Evolutionary conservation across 2,888 invertebrate genomes (phyloP).

Genomic region (Drosophila meridionalis): DNA sequence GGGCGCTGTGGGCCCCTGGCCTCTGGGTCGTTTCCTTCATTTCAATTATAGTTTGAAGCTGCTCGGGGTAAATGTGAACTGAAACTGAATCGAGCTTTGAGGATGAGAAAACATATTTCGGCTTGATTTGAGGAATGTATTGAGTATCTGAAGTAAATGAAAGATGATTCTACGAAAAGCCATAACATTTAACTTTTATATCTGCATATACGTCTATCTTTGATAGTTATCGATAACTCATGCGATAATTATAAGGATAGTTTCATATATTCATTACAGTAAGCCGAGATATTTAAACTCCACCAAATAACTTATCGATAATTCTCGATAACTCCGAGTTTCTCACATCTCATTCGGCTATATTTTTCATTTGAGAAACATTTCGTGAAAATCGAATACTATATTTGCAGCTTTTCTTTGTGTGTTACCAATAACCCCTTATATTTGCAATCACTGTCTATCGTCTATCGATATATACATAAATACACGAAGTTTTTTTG

Average conservation of each 20-base stretch:
- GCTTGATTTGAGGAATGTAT: background rate
- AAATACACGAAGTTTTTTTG: background rate
- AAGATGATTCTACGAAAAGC: background rate
- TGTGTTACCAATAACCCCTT: background rate
- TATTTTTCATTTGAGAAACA: no score
- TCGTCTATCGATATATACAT: slow-evolving; percentile 1
- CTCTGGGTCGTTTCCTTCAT: slow-evolving; percentile 47
- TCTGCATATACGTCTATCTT: background rate
- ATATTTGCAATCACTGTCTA: background rate
- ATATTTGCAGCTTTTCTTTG: no score
- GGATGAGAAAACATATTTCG: background rate
- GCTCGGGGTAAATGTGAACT: slow-evolving; percentile 36
- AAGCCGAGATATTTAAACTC: no score
- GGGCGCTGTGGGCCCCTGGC: slow-evolving; percentile 20
- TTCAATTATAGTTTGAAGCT: slow-evolving; percentile 57
- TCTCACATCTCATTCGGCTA: no score
- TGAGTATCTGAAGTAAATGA: background rate
- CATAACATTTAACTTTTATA: background rate
- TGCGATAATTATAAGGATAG: no score
- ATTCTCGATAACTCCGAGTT: background rate
- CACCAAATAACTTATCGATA: no score
- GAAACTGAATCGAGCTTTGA: slow-evolving; percentile 3
- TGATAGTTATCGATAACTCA: background rate
- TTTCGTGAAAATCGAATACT: no score
- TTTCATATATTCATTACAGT: no score